Evolutionary conservation across 2,888 invertebrate species (phyloP), one percentile per base, ranked within the genome.

Genomic region (Leptarthrus brevirostris): DNA sequence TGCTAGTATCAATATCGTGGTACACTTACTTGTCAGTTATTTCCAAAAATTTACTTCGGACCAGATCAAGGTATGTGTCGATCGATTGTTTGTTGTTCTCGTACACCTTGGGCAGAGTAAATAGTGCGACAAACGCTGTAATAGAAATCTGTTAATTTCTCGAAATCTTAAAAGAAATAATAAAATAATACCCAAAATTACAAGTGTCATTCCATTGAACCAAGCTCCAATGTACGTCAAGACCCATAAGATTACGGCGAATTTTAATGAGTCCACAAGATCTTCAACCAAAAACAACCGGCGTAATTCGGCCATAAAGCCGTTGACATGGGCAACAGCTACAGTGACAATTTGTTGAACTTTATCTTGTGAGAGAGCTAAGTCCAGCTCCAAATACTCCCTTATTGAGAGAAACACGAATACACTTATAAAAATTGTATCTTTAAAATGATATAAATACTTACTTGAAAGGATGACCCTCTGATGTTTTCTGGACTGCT

Each of bases 131-230:
- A 87, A 96, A 95, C 80, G 92, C 97, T 97, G 87, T 30, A 73
- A 74, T 47, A n/a, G 2, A 14, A 16, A 14, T 3, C 3, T 44
- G 20, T 0, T 18, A 40, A 20, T 18, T 40, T 30, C 5, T 16
- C 6, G 2, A 24, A 26, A 49, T 26, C 3, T 49, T 56, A 24
- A 52, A 5, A 53, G 8, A 70, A 72, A 36, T 61, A 14, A 10
- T 69, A 44, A 69, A 6, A 58, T 82, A 89, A 86, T 84, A 96
- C 97, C 94, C 83, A 98, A 90, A 83, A 98, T 97, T 83, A 98
- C 92, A 81, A 99, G 91, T 80, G 98, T 97, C 92, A 98, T 95
- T 86, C 98, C 98, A 87, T 98, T 98, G 90, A 99, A 98, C 95
- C 97, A 98, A 81, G 97, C 93, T 82, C 98, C 98, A 82, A 98